Evolutionary conservation across 2,888 invertebrate species (phyloP), one percentile per base, ranked within the genome.

Genomic region (Lasioglossum zephyrum): DNA sequence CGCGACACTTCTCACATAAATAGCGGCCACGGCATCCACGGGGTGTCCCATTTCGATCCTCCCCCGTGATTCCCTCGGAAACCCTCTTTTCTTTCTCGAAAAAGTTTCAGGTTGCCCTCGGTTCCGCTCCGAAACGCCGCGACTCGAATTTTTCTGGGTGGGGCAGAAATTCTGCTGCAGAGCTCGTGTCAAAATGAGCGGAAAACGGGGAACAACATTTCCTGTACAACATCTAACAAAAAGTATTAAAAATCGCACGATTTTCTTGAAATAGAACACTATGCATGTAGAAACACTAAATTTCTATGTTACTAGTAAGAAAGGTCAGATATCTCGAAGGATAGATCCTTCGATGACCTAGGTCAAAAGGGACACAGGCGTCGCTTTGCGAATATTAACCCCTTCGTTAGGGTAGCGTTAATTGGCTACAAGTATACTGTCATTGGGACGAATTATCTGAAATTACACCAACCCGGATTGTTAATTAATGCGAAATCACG

Each of bases 1-100:
- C 78, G 85, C 85, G 85, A 82, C 86, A 60, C 78, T 79, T 63
- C 86, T 74, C 82, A 73, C 86, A 79, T 76, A 76, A 85, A 72
- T 75, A 77, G 85, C 79, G 70, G 41, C 70, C 70, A 41, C 69
- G 69, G 49, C 11, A 49, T 57, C 26, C 47, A 49, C 41, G 36
- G 66, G 44, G 86, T 73, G 72, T 75, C 69, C 57, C 44, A 22
- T 70, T 70, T n/a, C 70, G 70, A 70, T n/a, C 39, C 11, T n/a
- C n/a, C 39, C 70, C n/a, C 41, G 70, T 11, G 5, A 39, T 39
- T n/a, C 70, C 39, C 11, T n/a, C 39, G 39, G 39, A 70, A 41
- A 70, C 39, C 41, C 36, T 69, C 69, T 22, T 69, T 69, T 69
- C 69, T 69, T 69, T 69, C 22, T 69, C 69, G 69, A 39, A 69